phyloP scores from a whole-genome alignment of 1,140 invertebrate genomes.

The Drosophila mayri region DNA sequence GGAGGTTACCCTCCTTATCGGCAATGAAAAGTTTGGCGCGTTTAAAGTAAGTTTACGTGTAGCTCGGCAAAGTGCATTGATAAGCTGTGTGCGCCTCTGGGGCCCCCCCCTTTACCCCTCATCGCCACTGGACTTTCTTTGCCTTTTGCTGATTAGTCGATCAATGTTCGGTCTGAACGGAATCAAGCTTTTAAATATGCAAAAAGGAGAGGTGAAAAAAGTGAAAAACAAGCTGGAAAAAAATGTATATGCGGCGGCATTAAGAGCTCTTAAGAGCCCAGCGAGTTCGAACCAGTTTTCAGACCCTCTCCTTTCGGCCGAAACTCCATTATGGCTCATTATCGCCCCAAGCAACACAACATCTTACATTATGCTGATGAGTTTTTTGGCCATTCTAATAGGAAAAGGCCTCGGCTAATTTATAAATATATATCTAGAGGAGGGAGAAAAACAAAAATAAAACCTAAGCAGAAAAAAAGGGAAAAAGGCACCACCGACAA shows the following conservation, averaged over 20 bases:
- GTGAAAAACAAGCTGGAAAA: conserved; percentile 7
- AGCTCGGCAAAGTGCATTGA: conserved; percentile 79
- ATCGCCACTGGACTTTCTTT: conserved; percentile 43
- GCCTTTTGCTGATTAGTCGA: conserved; percentile 70
- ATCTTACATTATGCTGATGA: conserved; percentile 84
- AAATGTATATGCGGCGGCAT: conserved; percentile 31
- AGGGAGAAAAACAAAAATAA: background rate
- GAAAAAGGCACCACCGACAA: conserved; percentile 16
- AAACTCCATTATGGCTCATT: conserved; percentile 84
- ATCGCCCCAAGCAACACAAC: conserved; percentile 78
- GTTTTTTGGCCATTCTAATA: conserved; percentile 76
- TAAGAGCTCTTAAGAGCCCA: conserved; percentile 65
- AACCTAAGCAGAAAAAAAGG: background rate
- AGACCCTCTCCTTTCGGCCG: conserved; percentile 38
- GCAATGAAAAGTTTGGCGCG: conserved; percentile 64
- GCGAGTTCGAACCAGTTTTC: conserved; percentile 47
- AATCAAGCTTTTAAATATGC: conserved; percentile 77
- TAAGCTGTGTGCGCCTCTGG: conserved; percentile 42
- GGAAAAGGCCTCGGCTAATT: conserved; percentile 67
- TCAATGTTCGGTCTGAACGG: conserved; percentile 58
- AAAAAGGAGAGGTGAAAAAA: conserved; percentile 43
- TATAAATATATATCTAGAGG: conserved; percentile 29
- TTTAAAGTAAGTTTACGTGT: conserved; percentile 83
- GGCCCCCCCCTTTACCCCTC: background rate
- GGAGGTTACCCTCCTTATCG: conserved; percentile 55